A percentile compares a stretch with the other conserved stretches of the same genome.
These are phyloP conservation scores for Hedya salicella DNA, from an alignment of 2,888 invertebrate genomes.

Conservation along the genomic window DNA sequence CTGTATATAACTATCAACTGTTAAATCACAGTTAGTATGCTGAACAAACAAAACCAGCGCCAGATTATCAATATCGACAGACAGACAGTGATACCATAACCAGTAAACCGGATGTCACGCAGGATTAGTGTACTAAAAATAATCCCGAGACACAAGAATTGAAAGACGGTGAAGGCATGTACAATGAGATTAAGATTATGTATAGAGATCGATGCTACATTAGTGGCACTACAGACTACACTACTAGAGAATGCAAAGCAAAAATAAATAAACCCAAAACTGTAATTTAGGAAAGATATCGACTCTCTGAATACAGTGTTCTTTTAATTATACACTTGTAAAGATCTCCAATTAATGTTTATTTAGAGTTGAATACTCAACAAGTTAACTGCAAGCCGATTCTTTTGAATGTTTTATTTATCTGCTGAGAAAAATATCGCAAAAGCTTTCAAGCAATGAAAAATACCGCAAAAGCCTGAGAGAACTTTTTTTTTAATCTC, in stretches of 20 bases:
- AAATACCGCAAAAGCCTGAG: not conserved
- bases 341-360: not conserved
- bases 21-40: not conserved
- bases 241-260: too few relatives aligned
- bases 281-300: too few relatives aligned
- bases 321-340: too few relatives aligned
- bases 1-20: too few relatives aligned
- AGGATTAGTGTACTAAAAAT: slow-evolving; percentile 36
- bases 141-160: slow-evolving; percentile 32
- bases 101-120: slow-evolving; percentile 42
- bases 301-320: too few relatives aligned
- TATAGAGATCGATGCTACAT: slow-evolving; percentile 5
- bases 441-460: not conserved
- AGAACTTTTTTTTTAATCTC: not conserved
- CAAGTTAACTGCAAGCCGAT: not conserved
- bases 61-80: slow-evolving; percentile 25
- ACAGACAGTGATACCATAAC: slow-evolving; percentile 38
- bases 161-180: slow-evolving; percentile 28
- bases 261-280: not conserved
- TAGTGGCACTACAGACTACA: too few relatives aligned
- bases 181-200: slow-evolving; percentile 17
- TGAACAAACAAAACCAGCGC: slow-evolving; percentile 30
- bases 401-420: too few relatives aligned
- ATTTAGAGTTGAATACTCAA: not conserved
- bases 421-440: too few relatives aligned